Base-by-base conservation (phyloP, 2,797 vertebrate genomes). In the Clarias fuscus region DNA sequence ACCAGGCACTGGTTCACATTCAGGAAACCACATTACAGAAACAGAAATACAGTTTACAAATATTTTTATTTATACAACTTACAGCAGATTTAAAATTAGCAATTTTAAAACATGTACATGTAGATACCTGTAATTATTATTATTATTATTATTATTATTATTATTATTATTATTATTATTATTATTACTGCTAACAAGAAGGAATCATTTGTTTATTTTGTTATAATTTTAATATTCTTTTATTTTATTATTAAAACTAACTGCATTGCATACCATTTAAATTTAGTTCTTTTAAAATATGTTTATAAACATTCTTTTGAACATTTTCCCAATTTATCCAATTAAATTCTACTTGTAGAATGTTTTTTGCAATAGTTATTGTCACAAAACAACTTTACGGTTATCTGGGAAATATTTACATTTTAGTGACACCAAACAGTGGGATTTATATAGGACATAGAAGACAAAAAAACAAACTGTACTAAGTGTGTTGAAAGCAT, bases 21-120 rank as follows among this genome's bases (percentile, higher is more conserved):
- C 67, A 76, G 48, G n/a, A 86, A 27, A 75, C 33, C 22, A 82
- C 48, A 81, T 53, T 53, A 61, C 70, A 70, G 43, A 86, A 82
- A 67, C 71, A 83, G 43, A 58, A 48, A 64, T 64, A 14, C 62
- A 22, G 18, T n/a, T 53, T 33, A 40, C 53, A 59, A 58, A 77
- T 73, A 73, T 77, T 86, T 85, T 79, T 77, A 80, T 78, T 78
- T 24, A 14, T 20, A 33, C 58, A 48, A 11, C 18, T 82, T 10
- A 33, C 14, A 43, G 61, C 20, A 82, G 22, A 67, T n/a, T n/a
- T n/a, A n/a, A 64, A 30, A 64, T 73, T 56, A 11, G 48, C 48
- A 62, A 24, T 14, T 18, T 33, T 30, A 14, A 24, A 24, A 30
- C 6, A 61, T 40, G 56, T 37, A 61, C 7, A 61, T 61, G 11